phyloP scores from a whole-genome alignment of 2,797 vertebrate genomes.

The Lutra lutra region DNA sequence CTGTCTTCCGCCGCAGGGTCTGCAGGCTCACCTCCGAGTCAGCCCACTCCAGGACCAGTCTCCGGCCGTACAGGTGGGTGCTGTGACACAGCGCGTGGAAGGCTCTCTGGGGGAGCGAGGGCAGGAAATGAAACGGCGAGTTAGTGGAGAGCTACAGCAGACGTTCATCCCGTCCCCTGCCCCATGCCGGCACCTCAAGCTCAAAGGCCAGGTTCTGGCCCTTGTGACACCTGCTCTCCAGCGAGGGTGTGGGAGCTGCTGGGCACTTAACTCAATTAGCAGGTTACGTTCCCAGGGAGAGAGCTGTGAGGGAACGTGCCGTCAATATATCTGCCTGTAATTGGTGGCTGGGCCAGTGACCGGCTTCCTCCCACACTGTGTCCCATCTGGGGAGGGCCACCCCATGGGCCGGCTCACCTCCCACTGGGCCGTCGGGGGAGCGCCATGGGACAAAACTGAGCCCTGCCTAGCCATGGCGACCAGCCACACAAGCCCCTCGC shows the following conservation, averaged over 20 bases:
- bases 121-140: fast-evolving
- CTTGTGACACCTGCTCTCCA: fast-evolving
- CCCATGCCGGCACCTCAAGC: fast-evolving
- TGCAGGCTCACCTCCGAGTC: constrained; percentile 94
- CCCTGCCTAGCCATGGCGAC: not conserved
- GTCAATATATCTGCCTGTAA: fast-evolving
- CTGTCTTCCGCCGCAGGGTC: constrained; percentile 93
- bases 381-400: fast-evolving
- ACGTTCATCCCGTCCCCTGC: fast-evolving
- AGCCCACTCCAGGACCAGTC: constrained; percentile 98
- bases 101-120: constrained; percentile 89
- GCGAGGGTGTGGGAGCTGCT: fast-evolving
- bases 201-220: not conserved
- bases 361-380: fast-evolving
- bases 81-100: constrained; percentile 97
- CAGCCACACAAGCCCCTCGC: fast-evolving
- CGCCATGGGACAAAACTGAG: fast-evolving
- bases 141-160: fast-evolving
- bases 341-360: fast-evolving
- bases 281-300: not conserved
- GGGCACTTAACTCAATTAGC: not conserved
- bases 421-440: fast-evolving
- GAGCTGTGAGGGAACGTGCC: not conserved
- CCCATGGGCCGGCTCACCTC: fast-evolving
- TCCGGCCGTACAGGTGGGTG: constrained; percentile 97